Conservation (phyloP, 2,797 vertebrate genomes). For the Falco novaeseelandiae region DNA sequence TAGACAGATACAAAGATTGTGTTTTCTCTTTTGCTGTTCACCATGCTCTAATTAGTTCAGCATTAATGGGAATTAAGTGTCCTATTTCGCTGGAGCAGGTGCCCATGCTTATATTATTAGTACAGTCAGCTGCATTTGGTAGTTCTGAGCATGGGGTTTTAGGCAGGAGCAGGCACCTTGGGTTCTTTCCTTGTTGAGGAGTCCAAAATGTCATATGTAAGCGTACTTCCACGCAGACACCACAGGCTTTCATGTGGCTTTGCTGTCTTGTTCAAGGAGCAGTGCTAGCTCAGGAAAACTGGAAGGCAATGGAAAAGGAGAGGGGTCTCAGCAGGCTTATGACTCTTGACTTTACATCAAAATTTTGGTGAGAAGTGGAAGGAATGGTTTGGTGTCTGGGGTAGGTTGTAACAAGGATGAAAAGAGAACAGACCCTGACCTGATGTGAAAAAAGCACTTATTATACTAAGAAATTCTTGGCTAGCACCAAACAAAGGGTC, state of each 20-base stretch:
- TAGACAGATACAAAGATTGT: neutral
- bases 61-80: conserved; percentile 52
- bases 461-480: neutral
- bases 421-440: neutral
- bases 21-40: neutral
- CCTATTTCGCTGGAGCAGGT: conserved; percentile 28
- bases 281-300: neutral
- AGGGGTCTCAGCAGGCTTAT: neutral
- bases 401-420: neutral
- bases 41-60: conserved; percentile 38
- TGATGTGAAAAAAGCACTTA: neutral
- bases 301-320: neutral
- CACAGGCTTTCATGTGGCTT: neutral
- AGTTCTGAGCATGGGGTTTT: neutral
- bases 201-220: neutral
- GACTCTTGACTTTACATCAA: neutral
- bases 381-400: neutral
- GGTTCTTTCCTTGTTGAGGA: neutral
- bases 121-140: neutral
- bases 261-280: neutral
- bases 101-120: neutral
- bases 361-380: neutral
- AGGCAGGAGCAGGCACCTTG: neutral
- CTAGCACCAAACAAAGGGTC: neutral
- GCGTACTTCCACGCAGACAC: neutral